phyloP scores from a whole-genome alignment of 2,797 vertebrate species.

The Anguilla marmorata region DNA sequence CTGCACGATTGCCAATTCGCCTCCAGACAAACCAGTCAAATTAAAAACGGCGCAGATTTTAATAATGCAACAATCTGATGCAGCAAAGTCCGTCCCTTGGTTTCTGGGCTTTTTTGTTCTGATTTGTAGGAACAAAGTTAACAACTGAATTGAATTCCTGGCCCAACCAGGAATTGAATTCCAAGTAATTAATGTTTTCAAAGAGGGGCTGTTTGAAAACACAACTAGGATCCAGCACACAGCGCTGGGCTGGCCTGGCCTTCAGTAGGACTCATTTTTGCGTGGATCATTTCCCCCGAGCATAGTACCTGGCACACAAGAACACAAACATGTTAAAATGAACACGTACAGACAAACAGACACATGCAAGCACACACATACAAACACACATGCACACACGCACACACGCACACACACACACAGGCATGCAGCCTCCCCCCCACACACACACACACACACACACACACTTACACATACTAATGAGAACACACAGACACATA shows the following conservation, averaged over 20 bases:
- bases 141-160: background rate
- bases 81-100: background rate
- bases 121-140: background rate
- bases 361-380: background rate
- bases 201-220: background rate
- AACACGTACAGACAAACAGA: background rate
- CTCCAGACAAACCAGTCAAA: background rate
- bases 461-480: background rate
- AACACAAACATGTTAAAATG: background rate
- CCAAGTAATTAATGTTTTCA: background rate
- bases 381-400: background rate
- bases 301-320: background rate
- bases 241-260: background rate
- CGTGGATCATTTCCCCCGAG: background rate
- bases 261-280: background rate
- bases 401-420: background rate
- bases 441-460: background rate
- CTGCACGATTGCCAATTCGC: background rate
- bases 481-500: background rate
- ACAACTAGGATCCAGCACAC: background rate
- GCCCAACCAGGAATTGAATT: background rate
- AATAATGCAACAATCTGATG: background rate
- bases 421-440: background rate
- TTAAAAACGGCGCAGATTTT: constrained; percentile 15
- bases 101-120: background rate